Evolutionary conservation across 2,797 vertebrate species (phyloP), one percentile per base, ranked within the genome.

Genomic region (Dendrocincla tyrannina): DNA sequence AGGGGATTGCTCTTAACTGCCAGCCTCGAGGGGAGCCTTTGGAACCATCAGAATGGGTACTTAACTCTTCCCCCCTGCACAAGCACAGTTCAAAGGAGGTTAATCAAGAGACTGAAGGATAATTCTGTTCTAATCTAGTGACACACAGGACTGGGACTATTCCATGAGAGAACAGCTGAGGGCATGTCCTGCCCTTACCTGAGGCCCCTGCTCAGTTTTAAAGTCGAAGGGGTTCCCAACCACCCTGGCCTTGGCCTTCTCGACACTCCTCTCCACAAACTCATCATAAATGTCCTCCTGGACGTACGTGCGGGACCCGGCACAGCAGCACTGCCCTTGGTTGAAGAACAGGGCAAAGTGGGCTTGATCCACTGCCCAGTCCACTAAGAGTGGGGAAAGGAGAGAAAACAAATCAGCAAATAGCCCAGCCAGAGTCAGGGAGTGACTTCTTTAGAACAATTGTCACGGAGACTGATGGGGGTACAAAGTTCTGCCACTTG

Each of bases 321-420:
- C 99, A 5, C 98, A 99, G 95, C 99, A 99, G 69, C 99, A 99
- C 98, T 99, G 99, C 67, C 99, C 99, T 98, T 99, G 99, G 97
- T 99, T 99, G 97, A 99, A 99, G 97, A 99, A 99, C 70, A 99
- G 98, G 62, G 98, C 99, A 1, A 98, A 98, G 96, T 99, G 99
- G 93, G 99, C 97, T 97, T 99, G 99, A 94, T 99, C 99, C 95
- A 99, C 99, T 0, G 99, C 99, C 89, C 98, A 98, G 92, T 98
- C 98, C 99, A 99, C 99, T 99, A 63, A 49, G 59, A 33, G 42
- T 13, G 46, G 66, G 8, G 30, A 42, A 75, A 84, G 41, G 37
- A 86, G 62, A 75, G 62, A 80, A 78, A 69, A 67, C 52, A 94
- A 75, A n/a, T 74, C 2, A 77, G 33, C 33, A 72, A 46, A 83